Conservation (phyloP, 2,797 vertebrate genomes). For the Balearica regulorum region DNA sequence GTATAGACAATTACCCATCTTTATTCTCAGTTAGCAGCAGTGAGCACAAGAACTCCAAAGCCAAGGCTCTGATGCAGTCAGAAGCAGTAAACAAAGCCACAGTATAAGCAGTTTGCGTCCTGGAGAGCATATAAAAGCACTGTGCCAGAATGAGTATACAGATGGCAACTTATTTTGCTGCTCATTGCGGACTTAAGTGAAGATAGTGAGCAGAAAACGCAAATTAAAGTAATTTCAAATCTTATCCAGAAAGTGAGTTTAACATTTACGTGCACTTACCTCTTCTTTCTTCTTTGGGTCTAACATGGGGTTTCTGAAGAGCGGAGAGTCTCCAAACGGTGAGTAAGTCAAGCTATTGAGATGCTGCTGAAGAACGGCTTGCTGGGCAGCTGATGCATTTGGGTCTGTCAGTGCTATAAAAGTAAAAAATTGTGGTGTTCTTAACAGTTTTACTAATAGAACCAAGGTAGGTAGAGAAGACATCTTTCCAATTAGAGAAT, state of each 20-base stretch:
- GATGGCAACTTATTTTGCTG: accelerated
- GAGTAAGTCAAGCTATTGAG: conserved; percentile 90
- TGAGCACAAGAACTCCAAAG: background rate
- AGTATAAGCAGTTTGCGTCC: background rate
- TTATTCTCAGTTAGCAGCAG: background rate
- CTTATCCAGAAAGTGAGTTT: accelerated
- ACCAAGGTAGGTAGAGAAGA: background rate
- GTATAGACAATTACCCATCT: background rate
- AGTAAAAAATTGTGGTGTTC: too few relatives aligned
- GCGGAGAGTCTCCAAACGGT: conserved; percentile 92
- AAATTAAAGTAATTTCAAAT: background rate
- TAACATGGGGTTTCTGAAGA: conserved; percentile 93
- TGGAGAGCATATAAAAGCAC: background rate
- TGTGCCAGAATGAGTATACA: background rate
- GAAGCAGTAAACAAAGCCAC: background rate
- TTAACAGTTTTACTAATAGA: background rate
- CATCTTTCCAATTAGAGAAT: background rate
- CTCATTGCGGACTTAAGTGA: background rate
- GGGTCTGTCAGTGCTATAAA: conserved; percentile 91
- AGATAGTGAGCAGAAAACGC: accelerated
- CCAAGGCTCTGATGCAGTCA: background rate
- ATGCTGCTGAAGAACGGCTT: conserved; percentile 90
- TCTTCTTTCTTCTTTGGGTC: conserved; percentile 98
- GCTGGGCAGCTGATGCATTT: conserved; percentile 85
- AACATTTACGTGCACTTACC: conserved; percentile 64